These are phyloP conservation scores for Coenonympha glycerion DNA, from an alignment of 2,888 invertebrate genomes.

Conservation along the genomic window DNA sequence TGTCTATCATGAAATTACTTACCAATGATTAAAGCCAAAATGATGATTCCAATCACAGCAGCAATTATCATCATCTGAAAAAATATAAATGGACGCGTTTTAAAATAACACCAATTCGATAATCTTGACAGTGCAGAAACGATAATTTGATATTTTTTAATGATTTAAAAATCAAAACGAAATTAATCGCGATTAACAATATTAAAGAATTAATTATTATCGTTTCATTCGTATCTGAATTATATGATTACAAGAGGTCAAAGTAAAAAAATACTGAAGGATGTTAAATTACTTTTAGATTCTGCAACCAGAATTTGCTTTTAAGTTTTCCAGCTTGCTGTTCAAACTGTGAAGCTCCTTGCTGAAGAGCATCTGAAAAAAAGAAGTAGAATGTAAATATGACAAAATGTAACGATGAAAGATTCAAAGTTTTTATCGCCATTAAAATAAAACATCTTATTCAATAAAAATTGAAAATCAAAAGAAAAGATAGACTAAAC, in stretches of 20 bases:
- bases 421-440: not conserved
- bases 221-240: no score
- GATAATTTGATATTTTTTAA: not conserved
- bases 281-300: slow-evolving; percentile 86
- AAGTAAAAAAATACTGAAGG: no score
- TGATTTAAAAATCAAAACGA: not conserved
- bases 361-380: slow-evolving; percentile 88
- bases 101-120: not conserved
- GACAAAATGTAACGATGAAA: not conserved
- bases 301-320: slow-evolving; percentile 98
- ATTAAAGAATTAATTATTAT: no score
- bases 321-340: slow-evolving; percentile 97
- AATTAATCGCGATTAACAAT: no score
- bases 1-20: slow-evolving; percentile 68
- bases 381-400: not conserved
- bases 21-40: slow-evolving; percentile 93
- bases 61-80: slow-evolving; percentile 93
- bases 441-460: not conserved
- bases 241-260: no score
- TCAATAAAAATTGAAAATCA: not conserved
- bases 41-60: slow-evolving; percentile 88
- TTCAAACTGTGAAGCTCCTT: slow-evolving; percentile 97
- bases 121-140: not conserved
- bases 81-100: slow-evolving; percentile 30
- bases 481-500: not conserved